phyloP scores from a whole-genome alignment of 2,113 vertebrate genomes.

The Lota lota region DNA sequence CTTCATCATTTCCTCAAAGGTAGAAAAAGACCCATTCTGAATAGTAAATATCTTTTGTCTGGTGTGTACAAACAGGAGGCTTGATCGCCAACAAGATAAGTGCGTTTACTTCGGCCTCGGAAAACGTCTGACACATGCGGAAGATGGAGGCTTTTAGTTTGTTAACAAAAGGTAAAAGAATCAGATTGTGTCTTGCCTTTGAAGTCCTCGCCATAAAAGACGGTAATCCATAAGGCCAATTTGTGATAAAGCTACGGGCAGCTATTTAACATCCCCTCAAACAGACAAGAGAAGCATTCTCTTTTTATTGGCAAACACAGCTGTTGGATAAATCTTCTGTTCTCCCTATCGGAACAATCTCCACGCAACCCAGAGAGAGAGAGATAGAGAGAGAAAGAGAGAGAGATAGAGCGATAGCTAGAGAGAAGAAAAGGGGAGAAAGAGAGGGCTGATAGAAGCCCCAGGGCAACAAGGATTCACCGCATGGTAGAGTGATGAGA shows the following conservation, averaged over 20 bases:
- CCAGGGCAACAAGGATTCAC: conserved; percentile 63
- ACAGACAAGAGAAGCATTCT: conserved; percentile 59
- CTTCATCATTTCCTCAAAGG: too few species aligned
- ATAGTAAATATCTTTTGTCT: conserved; percentile 23
- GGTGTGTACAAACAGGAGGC: conserved; percentile 45
- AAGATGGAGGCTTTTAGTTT: conserved; percentile 32
- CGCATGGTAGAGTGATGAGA: conserved; percentile 69
- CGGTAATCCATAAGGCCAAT: conserved; percentile 70
- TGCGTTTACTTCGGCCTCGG: conserved; percentile 41
- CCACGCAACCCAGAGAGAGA: conserved; percentile 1
- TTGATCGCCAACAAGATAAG: conserved; percentile 42
- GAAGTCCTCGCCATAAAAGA: conserved; percentile 56
- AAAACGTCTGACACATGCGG: conserved; percentile 38
- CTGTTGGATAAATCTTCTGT: conserved; percentile 66
- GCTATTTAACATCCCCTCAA: conserved; percentile 65
- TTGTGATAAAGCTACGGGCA: conserved; percentile 69
- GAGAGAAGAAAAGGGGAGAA: background rate
- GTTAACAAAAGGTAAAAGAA: conserved; percentile 57
- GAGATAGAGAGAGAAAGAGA: conserved; percentile 18
- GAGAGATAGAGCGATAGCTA: conserved; percentile 2
- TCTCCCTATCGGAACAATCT: conserved; percentile 65
- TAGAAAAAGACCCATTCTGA: too few species aligned
- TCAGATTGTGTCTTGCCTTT: conserved; percentile 48
- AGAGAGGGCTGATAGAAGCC: conserved; percentile 53
- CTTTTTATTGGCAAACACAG: conserved; percentile 62